Percentiles rank a stretch among this genome's conserved stretches.
phyloP scores from a whole-genome alignment of 2,888 invertebrate species.

The Stenodera caucasica region DNA sequence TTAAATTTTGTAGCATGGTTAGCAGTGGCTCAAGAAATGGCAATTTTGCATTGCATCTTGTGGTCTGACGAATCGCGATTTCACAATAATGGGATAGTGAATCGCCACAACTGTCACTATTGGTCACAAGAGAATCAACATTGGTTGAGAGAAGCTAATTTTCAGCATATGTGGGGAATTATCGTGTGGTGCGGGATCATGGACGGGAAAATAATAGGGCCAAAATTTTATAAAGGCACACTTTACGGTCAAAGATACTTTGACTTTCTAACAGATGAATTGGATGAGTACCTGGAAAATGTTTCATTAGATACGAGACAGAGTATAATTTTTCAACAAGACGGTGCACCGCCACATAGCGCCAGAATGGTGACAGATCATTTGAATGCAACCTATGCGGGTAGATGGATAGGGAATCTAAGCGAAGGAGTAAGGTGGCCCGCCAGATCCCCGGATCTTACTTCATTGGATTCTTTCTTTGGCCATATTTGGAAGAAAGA shows the following conservation, averaged over 20 bases:
- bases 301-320: too few species aligned
- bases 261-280: slow-evolving; percentile 2
- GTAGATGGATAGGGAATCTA: slow-evolving; percentile 6
- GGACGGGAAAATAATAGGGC: slow-evolving; percentile 1
- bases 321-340: slow-evolving; percentile 10
- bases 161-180: slow-evolving; percentile 9
- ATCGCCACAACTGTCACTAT: slow-evolving; percentile 10
- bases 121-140: slow-evolving; percentile 12
- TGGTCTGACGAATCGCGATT: slow-evolving; percentile 7
- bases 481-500: slow-evolving; percentile 8
- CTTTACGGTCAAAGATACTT: slow-evolving; percentile 1
- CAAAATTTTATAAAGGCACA: slow-evolving; percentile 11
- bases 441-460: slow-evolving; percentile 10
- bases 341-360: slow-evolving; percentile 5
- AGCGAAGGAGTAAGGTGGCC: slow-evolving; percentile 8
- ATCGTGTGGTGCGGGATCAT: slow-evolving; percentile 11
- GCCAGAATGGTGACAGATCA: slow-evolving; percentile 3
- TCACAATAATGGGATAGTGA: slow-evolving; percentile 7
- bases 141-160: slow-evolving; percentile 7
- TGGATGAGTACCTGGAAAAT: too few species aligned
- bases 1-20: too few species aligned
- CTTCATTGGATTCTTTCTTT: slow-evolving; percentile 6
- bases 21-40: too few species aligned
- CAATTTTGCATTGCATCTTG: too few species aligned
- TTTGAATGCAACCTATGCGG: slow-evolving; percentile 9